Base-by-base conservation (phyloP, 2,113 vertebrate species). In the Thinocorus orbignyianus region DNA sequence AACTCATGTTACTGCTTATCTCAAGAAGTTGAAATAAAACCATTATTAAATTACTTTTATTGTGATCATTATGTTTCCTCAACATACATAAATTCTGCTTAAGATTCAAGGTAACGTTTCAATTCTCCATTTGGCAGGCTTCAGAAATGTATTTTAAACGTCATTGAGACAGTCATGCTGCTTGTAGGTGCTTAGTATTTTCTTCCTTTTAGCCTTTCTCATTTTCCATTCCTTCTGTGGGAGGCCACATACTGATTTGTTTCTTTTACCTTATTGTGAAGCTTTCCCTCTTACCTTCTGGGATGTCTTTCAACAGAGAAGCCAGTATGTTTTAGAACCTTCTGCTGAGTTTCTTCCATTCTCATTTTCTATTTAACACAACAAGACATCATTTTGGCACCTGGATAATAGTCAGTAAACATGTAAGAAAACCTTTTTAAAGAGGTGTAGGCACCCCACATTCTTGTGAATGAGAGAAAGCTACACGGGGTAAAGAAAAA, bases 141-240 rank as follows among this genome's bases (percentile, higher is more conserved):
- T 94, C 70, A 83, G 55, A 94, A 96, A 83, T 64, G 68, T 73
- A 68, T 86, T 94, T 90, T 90, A 94, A 96, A 96, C 95, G 92
- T 95, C 92, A 95, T 51, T 90, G 93, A 71, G 72, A 81, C 71
- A 92, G 71, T 86, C 78, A 88, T 23, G 24, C 33, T 81, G 55
- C 88, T 88, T 58, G 52, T 90, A 80, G 24, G 26, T 72, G 90
- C 77, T 94, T 87, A 69, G 33, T 20, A 78, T 92, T 95, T 95
- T 92, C 44, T 37, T 91, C 65, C 31, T 90, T 92, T 94, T 81
- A 95, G 61, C 17, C 41, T 84, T 64, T 57, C 92, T 92, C 92
- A 93, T 92, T 95, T 93, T 71, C 37, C 92, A 92, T 96, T 96
- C 88, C 44, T 94, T 97, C 82, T 94, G 64, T 91, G 71, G 70